Percentiles rank a stretch among this genome's conserved stretches.
These are phyloP conservation scores for Ephestia elutella DNA, from an alignment of 1,140 invertebrate species.

Conservation along the genomic window DNA sequence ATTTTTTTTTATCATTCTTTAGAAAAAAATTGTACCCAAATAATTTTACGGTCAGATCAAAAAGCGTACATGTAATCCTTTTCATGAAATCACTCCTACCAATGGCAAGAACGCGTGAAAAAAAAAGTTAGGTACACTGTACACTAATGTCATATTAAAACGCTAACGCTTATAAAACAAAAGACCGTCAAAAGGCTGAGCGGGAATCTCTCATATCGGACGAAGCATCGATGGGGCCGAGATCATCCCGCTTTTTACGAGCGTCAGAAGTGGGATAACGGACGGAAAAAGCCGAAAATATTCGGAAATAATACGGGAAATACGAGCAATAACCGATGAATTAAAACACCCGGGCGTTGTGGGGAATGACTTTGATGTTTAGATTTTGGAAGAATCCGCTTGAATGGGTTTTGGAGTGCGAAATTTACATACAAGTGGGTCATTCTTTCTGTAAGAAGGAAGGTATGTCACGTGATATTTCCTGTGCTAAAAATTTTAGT, in stretches of 20 bases:
- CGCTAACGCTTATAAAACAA: neutral
- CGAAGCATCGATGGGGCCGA: constrained; percentile 39
- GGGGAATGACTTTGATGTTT: neutral
- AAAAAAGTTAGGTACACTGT: neutral
- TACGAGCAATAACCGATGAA: constrained; percentile 57
- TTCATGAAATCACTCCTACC: no score
- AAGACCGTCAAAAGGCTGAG: constrained; percentile 7
- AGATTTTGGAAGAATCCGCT: neutral
- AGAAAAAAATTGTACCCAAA: no score
- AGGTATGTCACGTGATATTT: no score
- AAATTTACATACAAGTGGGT: no score
- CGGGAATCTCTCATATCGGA: constrained; percentile 47
- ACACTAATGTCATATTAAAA: neutral
- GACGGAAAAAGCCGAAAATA: constrained; percentile 53
- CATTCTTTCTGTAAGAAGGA: no score
- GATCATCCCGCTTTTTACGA: constrained; percentile 62
- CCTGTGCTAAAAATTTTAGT: no score
- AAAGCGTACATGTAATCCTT: no score
- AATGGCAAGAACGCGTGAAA: no score
- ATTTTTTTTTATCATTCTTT: no score
- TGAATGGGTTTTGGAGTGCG: neutral
- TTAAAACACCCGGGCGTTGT: constrained; percentile 27
- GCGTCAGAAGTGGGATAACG: constrained; percentile 36
- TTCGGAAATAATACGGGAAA: constrained; percentile 50
- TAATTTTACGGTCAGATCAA: no score